Evolutionary conservation across 2,888 invertebrate species (phyloP), one percentile per base, ranked within the genome.

Genomic region (Chalcosyrphus nemorum): DNA sequence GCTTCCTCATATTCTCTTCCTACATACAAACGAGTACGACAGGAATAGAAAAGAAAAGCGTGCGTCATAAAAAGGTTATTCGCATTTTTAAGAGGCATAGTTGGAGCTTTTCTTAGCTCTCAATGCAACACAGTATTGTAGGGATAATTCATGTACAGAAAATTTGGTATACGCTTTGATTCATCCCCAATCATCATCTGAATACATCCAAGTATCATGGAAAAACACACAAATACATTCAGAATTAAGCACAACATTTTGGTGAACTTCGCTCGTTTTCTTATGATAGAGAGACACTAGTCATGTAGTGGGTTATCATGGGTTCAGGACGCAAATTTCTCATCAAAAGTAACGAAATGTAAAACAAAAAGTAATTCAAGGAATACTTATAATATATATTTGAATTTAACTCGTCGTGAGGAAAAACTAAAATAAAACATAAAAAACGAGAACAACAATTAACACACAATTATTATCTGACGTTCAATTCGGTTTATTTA

Each of bases 281-380:
- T 45, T 15, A 66, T 59, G 19, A 61, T 54, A 72, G 59, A 66
- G 61, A 75, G 38, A 21, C 63, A 57, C 38, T 74, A 81, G 81
- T 81, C 61, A 81, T 81, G 61, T 81, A 81, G 81, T 41, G 52
- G 61, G 47, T 63, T 70, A 81, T 54, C 54, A 81, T 81, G 75
- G 56, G 75, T 81, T 75, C 75, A 81, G 61, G 68, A 63, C 81
- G 75, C 61, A 57, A 11, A 56, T 29, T 63, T 59, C 52, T 41
- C 68, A 66, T 61, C 35, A 47, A 75, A 61, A 81, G 75, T 70
- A 56, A 47, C 35, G 43, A 6, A 27, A 61, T 54, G 47, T 70
- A 32, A 68, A 13, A 75, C 68, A 75, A 54, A 47, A 56, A 47
- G 17, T 68, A 80, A 41, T 45, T 57, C 57, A 13, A 65, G 29